phyloP scores from a whole-genome alignment of 2,888 invertebrate genomes.

The Philereme vetulata region DNA sequence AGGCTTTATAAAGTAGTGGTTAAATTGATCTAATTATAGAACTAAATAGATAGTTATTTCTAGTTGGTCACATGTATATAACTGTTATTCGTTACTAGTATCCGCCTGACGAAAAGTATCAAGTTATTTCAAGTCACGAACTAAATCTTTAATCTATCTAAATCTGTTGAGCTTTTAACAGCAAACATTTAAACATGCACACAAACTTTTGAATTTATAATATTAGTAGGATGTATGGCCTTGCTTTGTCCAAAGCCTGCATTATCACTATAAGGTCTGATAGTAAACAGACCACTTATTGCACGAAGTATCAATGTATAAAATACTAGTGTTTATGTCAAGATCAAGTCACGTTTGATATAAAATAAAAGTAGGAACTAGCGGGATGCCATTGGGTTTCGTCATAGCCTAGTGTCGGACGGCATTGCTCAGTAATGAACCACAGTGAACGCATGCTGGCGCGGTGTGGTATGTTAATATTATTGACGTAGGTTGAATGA shows the following conservation, averaged over 20 bases:
- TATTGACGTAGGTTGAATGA: slow-evolving; percentile 33
- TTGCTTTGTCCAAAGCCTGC: background rate
- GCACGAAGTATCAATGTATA: slow-evolving; percentile 15
- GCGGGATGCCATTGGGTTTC: slow-evolving; percentile 28
- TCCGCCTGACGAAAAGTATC: no score
- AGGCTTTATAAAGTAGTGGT: background rate
- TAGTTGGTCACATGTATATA: no score
- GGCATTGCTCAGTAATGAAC: slow-evolving; percentile 35
- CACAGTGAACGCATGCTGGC: slow-evolving; percentile 31
- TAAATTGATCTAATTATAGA: no score
- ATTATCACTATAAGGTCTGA: background rate
- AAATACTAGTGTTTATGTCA: slow-evolving; percentile 23
- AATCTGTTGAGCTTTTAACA: no score
- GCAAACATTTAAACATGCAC: no score
- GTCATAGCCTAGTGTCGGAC: slow-evolving; percentile 34
- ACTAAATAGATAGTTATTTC: no score
- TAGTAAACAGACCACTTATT: slow-evolving; percentile 3
- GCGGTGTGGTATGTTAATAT: slow-evolving; percentile 30
- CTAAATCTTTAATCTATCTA: no score
- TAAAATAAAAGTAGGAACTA: slow-evolving; percentile 31
- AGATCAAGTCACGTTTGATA: slow-evolving; percentile 31
- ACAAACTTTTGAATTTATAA: no score
- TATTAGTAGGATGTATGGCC: background rate
- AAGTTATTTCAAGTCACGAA: no score
- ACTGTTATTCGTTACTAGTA: no score